Evolutionary conservation across 2,888 invertebrate species (phyloP), one percentile per base, ranked within the genome.

Genomic region (Meghimatium bilineatum): DNA sequence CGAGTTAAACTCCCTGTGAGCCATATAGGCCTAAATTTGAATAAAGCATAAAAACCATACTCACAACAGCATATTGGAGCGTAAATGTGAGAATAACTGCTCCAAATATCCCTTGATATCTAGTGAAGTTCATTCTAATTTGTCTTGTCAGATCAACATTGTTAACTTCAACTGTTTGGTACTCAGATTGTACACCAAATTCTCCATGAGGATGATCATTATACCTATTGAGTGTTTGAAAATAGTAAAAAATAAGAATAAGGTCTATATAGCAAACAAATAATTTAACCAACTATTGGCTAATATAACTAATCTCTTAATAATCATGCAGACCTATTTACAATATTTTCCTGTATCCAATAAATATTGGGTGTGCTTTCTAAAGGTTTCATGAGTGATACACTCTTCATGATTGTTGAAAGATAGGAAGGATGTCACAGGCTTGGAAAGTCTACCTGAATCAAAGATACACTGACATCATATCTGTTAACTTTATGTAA

Each of bases 151-250:
- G 84, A 81, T 90, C 91, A n/a, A 86, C 85, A 1, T 90, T 87
- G 69, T 90, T 87, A 6, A 93, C 93, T 17, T 85, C 77, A 1
- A 91, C 85, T 5, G 85, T 84, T 85, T 91, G 91, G 36, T 87
- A 82, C 60, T 86, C 85, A 17, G 89, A 85, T 12, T 85, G 67
- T 0, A 90, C 85, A 32, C 91, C 90, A 88, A 93, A 93, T 82
- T 90, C 83, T 66, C 93, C 93, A 87, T 93, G 93, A 0, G 93
- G 93, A 69, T 91, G 86, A 85, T 92, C 93, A 87, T 93, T 93
- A 85, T 89, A 92, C 82, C 93, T 93, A 87, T 10, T 85, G 44
- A 44, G 36, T 29, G 23, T 14, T n/a, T n/a, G 8, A n/a, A n/a
- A n/a, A n/a, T n/a, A n/a, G n/a, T n/a, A n/a, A 23, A 78, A 38